Conservation (phyloP, 2,797 vertebrate species). For the Pangasius djambal region DNA sequence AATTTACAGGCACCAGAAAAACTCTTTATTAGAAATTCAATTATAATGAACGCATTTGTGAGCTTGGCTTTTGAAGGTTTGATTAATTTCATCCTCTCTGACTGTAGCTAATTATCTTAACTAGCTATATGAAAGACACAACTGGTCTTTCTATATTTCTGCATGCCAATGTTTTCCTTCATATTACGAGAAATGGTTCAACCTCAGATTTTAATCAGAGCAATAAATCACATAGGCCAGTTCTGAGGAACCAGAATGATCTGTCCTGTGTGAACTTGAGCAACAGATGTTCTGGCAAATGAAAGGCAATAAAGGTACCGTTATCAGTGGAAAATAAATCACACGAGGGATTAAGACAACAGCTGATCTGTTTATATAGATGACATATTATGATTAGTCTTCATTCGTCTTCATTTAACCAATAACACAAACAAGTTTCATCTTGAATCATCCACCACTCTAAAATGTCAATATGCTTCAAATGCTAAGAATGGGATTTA, state of each 20-base stretch:
- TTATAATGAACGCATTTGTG: neutral
- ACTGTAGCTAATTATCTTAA: neutral
- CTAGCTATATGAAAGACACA: neutral
- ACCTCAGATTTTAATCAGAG: conserved; percentile 2
- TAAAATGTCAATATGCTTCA: neutral
- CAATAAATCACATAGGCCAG: conserved; percentile 18
- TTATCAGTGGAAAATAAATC: neutral
- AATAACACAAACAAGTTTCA: conserved; percentile 41
- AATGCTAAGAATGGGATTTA: conserved; percentile 45
- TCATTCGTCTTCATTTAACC: conserved; percentile 32
- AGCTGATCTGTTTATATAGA: conserved; percentile 20
- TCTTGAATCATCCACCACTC: neutral
- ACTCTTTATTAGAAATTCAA: conserved; percentile 40
- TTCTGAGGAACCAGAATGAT: conserved; percentile 4
- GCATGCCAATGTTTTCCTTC: neutral
- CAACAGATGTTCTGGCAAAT: conserved; percentile 17
- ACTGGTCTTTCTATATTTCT: conserved; percentile 6
- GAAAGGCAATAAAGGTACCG: neutral
- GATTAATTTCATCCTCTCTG: neutral
- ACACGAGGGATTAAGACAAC: conserved; percentile 16
- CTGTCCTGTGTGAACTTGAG: conserved; percentile 11
- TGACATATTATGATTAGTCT: conserved; percentile 24
- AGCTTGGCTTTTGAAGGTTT: neutral
- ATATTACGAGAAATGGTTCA: neutral
- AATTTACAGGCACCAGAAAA: conserved; percentile 37